Conservation (phyloP, 2,113 vertebrate species). For the Neolamprologus caudopunctatus region DNA sequence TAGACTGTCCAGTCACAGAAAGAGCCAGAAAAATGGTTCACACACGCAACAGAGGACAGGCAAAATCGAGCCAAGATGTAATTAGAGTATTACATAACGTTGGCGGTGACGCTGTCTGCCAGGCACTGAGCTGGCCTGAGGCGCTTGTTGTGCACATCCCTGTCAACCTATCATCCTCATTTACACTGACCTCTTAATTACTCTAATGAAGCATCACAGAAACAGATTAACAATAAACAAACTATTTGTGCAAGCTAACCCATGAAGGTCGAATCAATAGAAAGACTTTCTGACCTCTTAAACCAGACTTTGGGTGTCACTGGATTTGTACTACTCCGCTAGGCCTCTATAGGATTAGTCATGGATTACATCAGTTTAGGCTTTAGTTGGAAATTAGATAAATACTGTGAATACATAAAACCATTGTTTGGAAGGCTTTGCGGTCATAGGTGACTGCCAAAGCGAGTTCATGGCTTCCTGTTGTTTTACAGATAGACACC, state of each 20-base stretch:
- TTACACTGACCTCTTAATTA: slow-evolving; percentile 41
- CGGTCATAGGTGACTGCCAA: background rate
- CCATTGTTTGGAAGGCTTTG: background rate
- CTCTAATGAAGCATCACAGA: slow-evolving; percentile 17
- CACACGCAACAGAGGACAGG: background rate
- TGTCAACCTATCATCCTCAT: slow-evolving; percentile 14
- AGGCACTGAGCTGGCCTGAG: background rate
- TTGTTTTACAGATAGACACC: background rate
- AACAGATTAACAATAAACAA: slow-evolving; percentile 7
- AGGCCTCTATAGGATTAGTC: slow-evolving; percentile 17
- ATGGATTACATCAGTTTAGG: slow-evolving; percentile 20
- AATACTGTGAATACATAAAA: background rate
- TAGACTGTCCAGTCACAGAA: background rate
- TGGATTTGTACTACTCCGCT: background rate
- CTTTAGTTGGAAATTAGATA: background rate
- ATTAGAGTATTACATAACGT: slow-evolving; percentile 46
- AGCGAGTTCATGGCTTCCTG: background rate
- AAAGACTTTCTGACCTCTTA: background rate
- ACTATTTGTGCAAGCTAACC: background rate
- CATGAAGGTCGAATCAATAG: slow-evolving; percentile 5
- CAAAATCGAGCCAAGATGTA: slow-evolving; percentile 2
- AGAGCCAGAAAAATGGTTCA: background rate
- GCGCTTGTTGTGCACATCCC: background rate
- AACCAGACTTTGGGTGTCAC: background rate
- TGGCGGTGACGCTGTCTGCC: background rate